Evolutionary conservation across 2,113 vertebrate genomes (phyloP).

Genomic region (Corydoras maculifer): DNA sequence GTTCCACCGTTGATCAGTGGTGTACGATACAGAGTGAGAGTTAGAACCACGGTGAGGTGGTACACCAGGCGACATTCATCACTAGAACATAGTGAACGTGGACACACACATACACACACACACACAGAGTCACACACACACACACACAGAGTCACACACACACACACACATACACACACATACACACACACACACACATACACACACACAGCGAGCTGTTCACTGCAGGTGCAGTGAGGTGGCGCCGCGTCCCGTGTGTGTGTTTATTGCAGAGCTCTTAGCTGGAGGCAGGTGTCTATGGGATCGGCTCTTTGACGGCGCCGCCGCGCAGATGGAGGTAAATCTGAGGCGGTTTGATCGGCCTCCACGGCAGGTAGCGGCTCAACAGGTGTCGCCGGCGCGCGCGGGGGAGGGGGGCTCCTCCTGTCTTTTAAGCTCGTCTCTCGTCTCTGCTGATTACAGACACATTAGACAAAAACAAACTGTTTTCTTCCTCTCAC

Average conservation of each 20-base stretch:
- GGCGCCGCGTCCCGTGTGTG: slow-evolving; percentile 21
- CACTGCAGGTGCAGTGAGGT: slow-evolving; percentile 12
- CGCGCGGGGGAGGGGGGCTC: background rate
- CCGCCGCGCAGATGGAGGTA: slow-evolving; percentile 35
- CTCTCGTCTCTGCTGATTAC: background rate
- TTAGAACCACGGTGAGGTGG: no score
- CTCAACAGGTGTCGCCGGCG: slow-evolving; percentile 33
- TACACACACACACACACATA: slow-evolving; percentile 6
- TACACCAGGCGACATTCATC: no score
- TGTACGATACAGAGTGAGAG: no score
- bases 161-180: slow-evolving; percentile 2
- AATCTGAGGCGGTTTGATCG: slow-evolving; percentile 39
- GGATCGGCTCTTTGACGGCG: slow-evolving; percentile 33
- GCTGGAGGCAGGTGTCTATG: slow-evolving; percentile 38
- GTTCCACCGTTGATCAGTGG: no score
- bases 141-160: background rate
- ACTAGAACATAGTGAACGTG: no score
- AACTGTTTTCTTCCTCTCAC: background rate
- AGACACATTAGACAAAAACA: background rate
- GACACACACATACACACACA: background rate
- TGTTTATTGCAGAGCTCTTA: slow-evolving; percentile 27
- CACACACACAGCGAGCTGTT: background rate
- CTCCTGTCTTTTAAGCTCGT: background rate
- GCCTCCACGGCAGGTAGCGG: slow-evolving; percentile 28
- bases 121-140: background rate